A percentile compares a stretch with the other conserved stretches of the same genome.
These are phyloP conservation scores for Apteryx mantelli DNA, from an alignment of 2,113 vertebrate species.

Conservation along the genomic window DNA sequence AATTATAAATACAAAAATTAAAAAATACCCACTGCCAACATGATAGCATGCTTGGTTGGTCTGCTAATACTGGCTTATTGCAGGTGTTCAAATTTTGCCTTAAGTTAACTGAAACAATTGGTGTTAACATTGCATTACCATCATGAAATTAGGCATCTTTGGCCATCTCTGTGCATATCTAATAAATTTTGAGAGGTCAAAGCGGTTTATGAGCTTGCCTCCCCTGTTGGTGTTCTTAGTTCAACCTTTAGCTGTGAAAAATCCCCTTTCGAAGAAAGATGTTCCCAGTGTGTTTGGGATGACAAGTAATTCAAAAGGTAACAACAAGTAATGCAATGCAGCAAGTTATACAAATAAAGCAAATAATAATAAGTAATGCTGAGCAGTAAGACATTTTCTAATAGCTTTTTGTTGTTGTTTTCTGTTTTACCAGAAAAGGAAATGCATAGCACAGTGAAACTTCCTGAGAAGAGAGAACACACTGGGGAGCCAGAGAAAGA, in stretches of 20 bases:
- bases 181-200: background rate
- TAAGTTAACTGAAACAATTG: background rate
- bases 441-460: slow-evolving; percentile 77
- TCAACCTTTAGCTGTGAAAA: background rate
- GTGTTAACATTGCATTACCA: background rate
- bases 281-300: too few species aligned
- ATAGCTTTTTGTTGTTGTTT: background rate
- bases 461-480: slow-evolving; percentile 81
- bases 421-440: slow-evolving; percentile 81
- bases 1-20: too few species aligned
- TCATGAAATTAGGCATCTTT: background rate
- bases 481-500: slow-evolving; percentile 84
- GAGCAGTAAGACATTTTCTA: background rate
- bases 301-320: background rate
- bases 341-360: background rate
- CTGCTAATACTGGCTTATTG: background rate
- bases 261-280: background rate
- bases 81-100: background rate
- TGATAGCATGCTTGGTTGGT: background rate
- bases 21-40: fast-evolving
- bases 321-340: background rate
- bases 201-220: background rate
- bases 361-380: background rate
- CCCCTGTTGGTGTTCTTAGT: background rate
- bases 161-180: background rate